Evolutionary conservation across 2,797 vertebrate species (phyloP), one percentile per base, ranked within the genome.

Genomic region (Rhadinocentrus ornatus): DNA sequence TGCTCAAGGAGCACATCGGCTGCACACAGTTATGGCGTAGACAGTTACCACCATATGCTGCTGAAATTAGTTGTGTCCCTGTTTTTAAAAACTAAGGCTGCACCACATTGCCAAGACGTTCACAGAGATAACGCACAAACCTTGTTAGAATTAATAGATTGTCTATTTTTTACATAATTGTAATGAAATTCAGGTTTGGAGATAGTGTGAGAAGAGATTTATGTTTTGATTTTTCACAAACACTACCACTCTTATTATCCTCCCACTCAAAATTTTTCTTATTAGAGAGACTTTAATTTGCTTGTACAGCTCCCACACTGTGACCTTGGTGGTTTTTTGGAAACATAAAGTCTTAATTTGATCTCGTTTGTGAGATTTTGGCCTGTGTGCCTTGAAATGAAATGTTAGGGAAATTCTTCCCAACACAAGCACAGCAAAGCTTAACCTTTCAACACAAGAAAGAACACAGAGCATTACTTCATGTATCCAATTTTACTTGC

Each of bases 351-450:
- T 57, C 35, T 60, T 56, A 54, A 66, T 32, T 41, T 61, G 50
- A 77, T 66, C 63, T 66, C 35, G 62, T 27, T 60, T 62, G 24
- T 20, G 60, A 18, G 52, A 27, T 57, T 2, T 26, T 32, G 46
- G 26, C 8, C 44, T 59, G 53, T 68, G 66, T 63, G 58, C 60
- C 60, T 46, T 67, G 61, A 74, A 82, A 39, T n/a, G 55, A 64
- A 61, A 29, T 24, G 73, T 77, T 35, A 79, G n/a, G n/a, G n/a
- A n/a, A n/a, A n/a, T n/a, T n/a, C n/a, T n/a, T n/a, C n/a, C n/a
- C n/a, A n/a, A n/a, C n/a, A n/a, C n/a, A n/a, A n/a, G n/a, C n/a
- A n/a, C n/a, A n/a, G n/a, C n/a, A n/a, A n/a, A n/a, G n/a, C n/a
- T n/a, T n/a, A n/a, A n/a, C n/a, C n/a, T n/a, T n/a, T n/a, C n/a